Conservation (phyloP, 2,888 invertebrate genomes). For the Nemoura dubitans region DNA sequence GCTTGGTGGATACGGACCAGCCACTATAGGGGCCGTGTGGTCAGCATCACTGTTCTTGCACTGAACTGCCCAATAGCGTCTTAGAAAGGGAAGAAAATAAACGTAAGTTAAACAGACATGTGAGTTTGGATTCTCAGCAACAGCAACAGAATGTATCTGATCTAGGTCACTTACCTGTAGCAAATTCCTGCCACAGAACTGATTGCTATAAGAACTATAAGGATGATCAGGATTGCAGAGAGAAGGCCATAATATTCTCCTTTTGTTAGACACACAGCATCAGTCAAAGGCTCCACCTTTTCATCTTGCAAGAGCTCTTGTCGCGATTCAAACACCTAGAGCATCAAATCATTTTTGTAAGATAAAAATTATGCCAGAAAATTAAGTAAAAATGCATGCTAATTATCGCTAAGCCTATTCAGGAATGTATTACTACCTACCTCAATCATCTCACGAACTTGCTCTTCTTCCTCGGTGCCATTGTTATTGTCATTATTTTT, state of each 20-base stretch:
- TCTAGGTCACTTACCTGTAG: conserved; percentile 69
- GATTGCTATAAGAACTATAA: conserved; percentile 77
- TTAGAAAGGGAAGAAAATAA: conserved; percentile 54
- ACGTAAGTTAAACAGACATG: neutral
- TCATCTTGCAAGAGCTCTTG: conserved; percentile 61
- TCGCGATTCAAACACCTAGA: conserved; percentile 81
- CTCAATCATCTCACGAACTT: conserved; percentile 90
- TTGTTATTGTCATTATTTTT: conserved; percentile 59
- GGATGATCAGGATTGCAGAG: conserved; percentile 77
- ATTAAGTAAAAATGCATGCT: too few relatives aligned
- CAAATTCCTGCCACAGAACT: conserved; percentile 78
- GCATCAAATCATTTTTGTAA: conserved; percentile 16
- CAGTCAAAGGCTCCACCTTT: conserved; percentile 63
- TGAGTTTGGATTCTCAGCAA: too few relatives aligned
- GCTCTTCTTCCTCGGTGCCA: conserved; percentile 66
- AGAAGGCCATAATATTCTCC: conserved; percentile 88
- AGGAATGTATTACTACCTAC: conserved; percentile 59
- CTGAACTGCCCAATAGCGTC: conserved; percentile 81
- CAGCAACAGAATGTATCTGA: neutral
- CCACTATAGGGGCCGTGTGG: conserved; percentile 54
- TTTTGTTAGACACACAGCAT: conserved; percentile 81
- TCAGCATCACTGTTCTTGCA: conserved; percentile 68
- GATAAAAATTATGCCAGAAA: too few relatives aligned
- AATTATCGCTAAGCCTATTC: too few relatives aligned
- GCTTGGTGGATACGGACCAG: conserved; percentile 53